These are phyloP conservation scores for Tridacna crocea DNA, from an alignment of 2,888 invertebrate genomes.

Conservation along the genomic window DNA sequence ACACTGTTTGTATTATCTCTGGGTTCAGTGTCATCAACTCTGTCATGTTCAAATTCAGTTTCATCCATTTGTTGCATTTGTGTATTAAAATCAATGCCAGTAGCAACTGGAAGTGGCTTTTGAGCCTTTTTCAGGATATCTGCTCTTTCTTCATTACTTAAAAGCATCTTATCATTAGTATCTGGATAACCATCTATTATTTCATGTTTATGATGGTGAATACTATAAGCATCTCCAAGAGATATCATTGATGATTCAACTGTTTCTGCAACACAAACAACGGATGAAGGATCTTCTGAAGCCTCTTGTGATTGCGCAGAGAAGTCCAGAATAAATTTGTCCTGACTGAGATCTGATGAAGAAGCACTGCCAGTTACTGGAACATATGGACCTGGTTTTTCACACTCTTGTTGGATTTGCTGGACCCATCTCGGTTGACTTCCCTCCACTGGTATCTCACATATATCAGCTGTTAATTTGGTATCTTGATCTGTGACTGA, in stretches of 20 bases:
- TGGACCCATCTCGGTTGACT: not conserved
- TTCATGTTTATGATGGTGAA: not conserved
- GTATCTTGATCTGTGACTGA: not conserved
- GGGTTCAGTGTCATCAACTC: not conserved
- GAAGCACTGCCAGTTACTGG: not conserved
- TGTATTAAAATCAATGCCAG: not conserved
- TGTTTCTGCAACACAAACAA: not conserved
- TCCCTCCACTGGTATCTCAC: not conserved
- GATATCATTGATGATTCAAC: not conserved
- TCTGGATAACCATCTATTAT: not conserved
- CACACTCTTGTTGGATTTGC: not conserved
- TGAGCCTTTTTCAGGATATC: not conserved
- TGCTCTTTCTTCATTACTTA: not conserved
- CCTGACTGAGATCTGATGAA: not conserved
- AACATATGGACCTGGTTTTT: not conserved
- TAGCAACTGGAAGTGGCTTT: not conserved
- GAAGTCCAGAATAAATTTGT: not conserved
- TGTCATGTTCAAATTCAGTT: not conserved
- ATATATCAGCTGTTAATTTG: not conserved
- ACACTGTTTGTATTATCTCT: not conserved
- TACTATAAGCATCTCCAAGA: slow-evolving; percentile 1
- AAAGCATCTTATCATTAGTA: not conserved
- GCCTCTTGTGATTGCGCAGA: not conserved
- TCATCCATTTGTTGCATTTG: not conserved
- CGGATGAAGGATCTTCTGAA: not conserved